phyloP scores from a whole-genome alignment of 2,888 invertebrate genomes.

The Sinodicranocentrus sp. region DNA sequence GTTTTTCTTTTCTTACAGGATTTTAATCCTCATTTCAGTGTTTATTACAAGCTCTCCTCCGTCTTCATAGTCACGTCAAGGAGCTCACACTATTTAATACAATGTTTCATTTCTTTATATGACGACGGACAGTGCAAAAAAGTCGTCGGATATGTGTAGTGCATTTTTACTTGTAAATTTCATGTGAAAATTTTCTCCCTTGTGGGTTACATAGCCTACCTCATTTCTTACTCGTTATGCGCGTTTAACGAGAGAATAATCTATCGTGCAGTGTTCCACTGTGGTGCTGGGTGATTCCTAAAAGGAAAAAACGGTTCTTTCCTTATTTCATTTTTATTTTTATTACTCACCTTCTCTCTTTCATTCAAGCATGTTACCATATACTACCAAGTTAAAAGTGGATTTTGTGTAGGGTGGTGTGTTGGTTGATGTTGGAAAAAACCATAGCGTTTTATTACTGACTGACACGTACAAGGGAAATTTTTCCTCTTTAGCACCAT shows the following conservation, averaged over 20 bases:
- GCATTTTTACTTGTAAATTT: background rate
- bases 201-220: background rate
- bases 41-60: conserved; percentile 46
- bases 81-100: background rate
- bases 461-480: conserved; percentile 15
- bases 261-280: conserved; percentile 3
- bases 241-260: conserved; percentile 7
- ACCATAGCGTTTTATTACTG: background rate
- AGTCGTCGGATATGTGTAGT: too few species aligned
- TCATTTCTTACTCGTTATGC: background rate
- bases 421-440: background rate
- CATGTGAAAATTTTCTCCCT: conserved; percentile 8
- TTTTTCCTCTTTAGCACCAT: too few species aligned
- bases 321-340: conserved; percentile 14
- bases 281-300: conserved; percentile 57
- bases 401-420: background rate
- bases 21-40: conserved; percentile 48
- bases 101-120: background rate
- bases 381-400: background rate
- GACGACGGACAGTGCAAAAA: conserved; percentile 1
- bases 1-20: conserved; percentile 6
- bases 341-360: conserved; percentile 25
- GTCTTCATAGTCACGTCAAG: conserved; percentile 41
- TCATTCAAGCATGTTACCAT: background rate
- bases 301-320: background rate